phyloP scores from a whole-genome alignment of 2,113 vertebrate species.

The Tamias sibiricus region DNA sequence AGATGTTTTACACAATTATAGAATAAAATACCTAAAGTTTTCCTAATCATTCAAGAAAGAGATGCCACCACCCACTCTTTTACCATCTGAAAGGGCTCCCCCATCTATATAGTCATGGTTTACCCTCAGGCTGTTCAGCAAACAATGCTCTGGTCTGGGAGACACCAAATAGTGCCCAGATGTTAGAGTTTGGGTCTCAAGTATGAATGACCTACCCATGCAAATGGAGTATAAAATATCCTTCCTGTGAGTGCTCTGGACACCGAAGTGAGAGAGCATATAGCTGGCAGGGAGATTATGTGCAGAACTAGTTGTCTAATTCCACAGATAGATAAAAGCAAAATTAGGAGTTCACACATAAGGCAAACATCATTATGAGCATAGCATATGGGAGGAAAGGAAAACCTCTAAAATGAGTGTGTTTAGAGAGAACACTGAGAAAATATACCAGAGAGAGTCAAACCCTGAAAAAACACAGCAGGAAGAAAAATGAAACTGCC shows the following conservation, averaged over 20 bases:
- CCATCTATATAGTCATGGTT: neutral
- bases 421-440: neutral
- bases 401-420: neutral
- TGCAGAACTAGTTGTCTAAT: neutral
- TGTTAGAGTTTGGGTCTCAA: neutral
- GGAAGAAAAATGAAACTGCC: neutral
- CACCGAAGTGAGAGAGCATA: neutral
- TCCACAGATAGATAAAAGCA: slow-evolving; percentile 16
- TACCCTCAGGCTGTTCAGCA: neutral
- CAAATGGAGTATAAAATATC: neutral
- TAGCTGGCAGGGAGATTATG: neutral
- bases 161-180: neutral
- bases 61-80: neutral
- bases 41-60: neutral
- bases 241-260: neutral
- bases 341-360: neutral
- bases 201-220: neutral
- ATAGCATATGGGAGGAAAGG: neutral
- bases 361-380: neutral
- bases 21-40: neutral
- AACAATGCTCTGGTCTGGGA: neutral
- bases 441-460: slow-evolving; percentile 29
- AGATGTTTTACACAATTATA: neutral
- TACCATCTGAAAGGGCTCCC: neutral
- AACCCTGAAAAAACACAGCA: neutral